Base-by-base conservation (phyloP, 2,113 vertebrate genomes). In the Pterocles orientalis region DNA sequence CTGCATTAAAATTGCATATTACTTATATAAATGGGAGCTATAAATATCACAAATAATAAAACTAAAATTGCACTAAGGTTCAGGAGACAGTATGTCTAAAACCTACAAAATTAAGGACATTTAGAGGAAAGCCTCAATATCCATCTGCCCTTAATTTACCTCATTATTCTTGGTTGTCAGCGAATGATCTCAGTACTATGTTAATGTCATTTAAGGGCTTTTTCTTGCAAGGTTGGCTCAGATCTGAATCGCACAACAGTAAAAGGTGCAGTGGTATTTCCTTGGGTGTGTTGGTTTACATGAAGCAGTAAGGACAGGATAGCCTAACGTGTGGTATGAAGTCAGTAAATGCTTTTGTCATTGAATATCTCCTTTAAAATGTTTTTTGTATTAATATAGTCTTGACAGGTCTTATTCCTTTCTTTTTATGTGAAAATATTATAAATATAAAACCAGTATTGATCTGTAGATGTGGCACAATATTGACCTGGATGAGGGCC, bases 31-130 rank as follows among this genome's bases (percentile, higher is more conserved):
- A 95, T 95, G 83, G 86, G 73, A 96, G 86, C 58, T 94, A 92
- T 96, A 97, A 97, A 96, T 97, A 97, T 88, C 92, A 58, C 93
- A 96, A 96, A 94, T 72, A 91, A 81, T 97, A 94, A 94, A 95
- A 93, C 72, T 91, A 21, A 80, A 93, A 88, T 80, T 90, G 33
- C 57, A 34, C 76, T 8, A 11, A 91, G 89, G 29, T 31, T 94
- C 76, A 56, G 64, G 82, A 94, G 78, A 92, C 61, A 43, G 75
- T 82, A 73, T 95, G 58, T 94, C 83, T 96, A 95, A 91, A 96
- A 96, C 93, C 70, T 96, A 70, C 64, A 88, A 94, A 95, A 91
- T 61, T 90, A 87, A 60, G 62, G 75, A 18, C 50, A 64, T 93
- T 91, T 83, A 90, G 79, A 90, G 61, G 71, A 80, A 96, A 92